Evolutionary conservation across 2,797 vertebrate species (phyloP).

Genomic region (Trematomus bernacchii): DNA sequence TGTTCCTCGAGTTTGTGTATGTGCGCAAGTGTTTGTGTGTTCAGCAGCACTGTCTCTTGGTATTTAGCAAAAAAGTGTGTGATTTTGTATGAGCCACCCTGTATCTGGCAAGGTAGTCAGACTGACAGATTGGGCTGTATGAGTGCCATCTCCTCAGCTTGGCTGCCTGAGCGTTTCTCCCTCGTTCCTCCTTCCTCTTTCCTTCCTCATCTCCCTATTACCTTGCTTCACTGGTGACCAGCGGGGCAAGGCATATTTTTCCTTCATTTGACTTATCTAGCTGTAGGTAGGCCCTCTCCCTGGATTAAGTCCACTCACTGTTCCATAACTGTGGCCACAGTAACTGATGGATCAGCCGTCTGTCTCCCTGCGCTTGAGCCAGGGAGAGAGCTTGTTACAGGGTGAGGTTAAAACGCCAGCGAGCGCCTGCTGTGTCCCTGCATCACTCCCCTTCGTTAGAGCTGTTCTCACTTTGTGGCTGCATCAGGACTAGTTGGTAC

Average conservation of each 20-base stretch:
- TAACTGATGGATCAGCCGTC: slow-evolving; percentile 55
- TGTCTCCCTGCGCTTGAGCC: slow-evolving; percentile 35
- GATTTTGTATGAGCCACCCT: slow-evolving; percentile 73
- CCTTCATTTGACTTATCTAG: slow-evolving; percentile 55
- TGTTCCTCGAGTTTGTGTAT: slow-evolving; percentile 62
- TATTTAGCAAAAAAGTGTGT: slow-evolving; percentile 75
- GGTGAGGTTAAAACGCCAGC: slow-evolving; percentile 51
- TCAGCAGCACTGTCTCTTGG: slow-evolving; percentile 64
- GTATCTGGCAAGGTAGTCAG: slow-evolving; percentile 80
- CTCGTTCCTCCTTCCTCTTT: slow-evolving; percentile 52
- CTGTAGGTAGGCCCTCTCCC: slow-evolving; percentile 32
- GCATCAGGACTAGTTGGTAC: slow-evolving; percentile 12
- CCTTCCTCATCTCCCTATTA: slow-evolving; percentile 56
- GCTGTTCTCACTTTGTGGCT: slow-evolving; percentile 21
- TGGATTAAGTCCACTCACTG: slow-evolving; percentile 63
- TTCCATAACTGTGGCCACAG: slow-evolving; percentile 64
- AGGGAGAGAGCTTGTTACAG: slow-evolving; percentile 37
- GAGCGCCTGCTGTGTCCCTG: slow-evolving; percentile 44
- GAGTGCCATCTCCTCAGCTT: slow-evolving; percentile 79
- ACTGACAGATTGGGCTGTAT: slow-evolving; percentile 83
- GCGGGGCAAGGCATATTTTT: slow-evolving; percentile 55
- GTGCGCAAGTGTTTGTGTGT: slow-evolving; percentile 54
- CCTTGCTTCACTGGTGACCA: slow-evolving; percentile 65
- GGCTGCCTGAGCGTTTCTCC: slow-evolving; percentile 65
- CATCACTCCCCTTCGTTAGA: slow-evolving; percentile 52